These are phyloP conservation scores for Acanthosepion lycidas DNA, from an alignment of 2,888 invertebrate species.

Conservation along the genomic window DNA sequence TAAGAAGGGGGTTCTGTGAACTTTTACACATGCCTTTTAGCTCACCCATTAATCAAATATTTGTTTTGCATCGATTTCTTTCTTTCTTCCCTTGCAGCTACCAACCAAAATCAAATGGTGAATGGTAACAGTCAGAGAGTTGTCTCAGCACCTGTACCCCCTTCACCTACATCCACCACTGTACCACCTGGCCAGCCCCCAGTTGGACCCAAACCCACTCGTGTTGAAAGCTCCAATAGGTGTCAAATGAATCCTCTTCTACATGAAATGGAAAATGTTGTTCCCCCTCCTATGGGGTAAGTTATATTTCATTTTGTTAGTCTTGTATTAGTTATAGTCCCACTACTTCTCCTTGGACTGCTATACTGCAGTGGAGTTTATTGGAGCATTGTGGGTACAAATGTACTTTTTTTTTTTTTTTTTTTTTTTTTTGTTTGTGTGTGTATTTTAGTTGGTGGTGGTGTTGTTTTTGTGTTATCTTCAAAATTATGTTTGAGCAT, in stretches of 20 bases:
- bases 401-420: neutral
- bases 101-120: slow-evolving; percentile 41
- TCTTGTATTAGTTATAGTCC: neutral
- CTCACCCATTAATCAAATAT: too few relatives aligned
- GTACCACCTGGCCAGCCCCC: neutral
- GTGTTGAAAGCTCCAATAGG: slow-evolving; percentile 35
- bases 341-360: neutral
- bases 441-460: neutral
- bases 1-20: too few relatives aligned
- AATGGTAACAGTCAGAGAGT: slow-evolving; percentile 44
- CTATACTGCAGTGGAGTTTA: neutral
- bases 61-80: neutral
- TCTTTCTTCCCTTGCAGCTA: neutral
- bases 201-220: slow-evolving; percentile 36
- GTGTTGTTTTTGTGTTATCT: neutral
- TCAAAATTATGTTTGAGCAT: neutral
- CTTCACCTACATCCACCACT: neutral
- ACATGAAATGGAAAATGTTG: slow-evolving; percentile 34
- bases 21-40: too few relatives aligned
- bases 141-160: neutral
- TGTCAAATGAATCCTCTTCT: neutral
- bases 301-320: neutral
- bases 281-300: slow-evolving; percentile 39
- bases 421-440: neutral
- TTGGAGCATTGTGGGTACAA: neutral